These are phyloP conservation scores for Balaeniceps rex DNA, from an alignment of 2,113 vertebrate genomes.

Conservation along the genomic window DNA sequence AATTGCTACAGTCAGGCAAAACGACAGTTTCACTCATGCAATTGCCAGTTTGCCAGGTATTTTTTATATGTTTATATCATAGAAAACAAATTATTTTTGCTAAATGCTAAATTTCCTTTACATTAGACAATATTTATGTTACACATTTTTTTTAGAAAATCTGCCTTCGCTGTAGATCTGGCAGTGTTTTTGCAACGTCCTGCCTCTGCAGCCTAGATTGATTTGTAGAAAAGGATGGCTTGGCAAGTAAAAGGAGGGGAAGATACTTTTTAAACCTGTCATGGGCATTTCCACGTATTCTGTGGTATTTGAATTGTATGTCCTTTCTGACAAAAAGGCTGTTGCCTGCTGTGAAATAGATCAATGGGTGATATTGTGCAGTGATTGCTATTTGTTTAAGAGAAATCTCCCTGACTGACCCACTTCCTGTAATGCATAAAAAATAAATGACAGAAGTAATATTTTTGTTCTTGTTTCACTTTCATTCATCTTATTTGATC, in stretches of 20 bases:
- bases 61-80: background rate
- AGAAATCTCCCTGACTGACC: conserved; percentile 73
- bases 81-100: background rate
- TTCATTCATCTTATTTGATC: conserved; percentile 84
- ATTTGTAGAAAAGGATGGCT: background rate
- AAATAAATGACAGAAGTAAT: conserved; percentile 75
- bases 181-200: background rate
- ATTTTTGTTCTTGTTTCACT: conserved; percentile 79
- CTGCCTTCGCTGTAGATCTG: background rate
- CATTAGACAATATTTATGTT: background rate
- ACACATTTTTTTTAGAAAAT: background rate
- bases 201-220: background rate
- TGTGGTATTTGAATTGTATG: conserved; percentile 45
- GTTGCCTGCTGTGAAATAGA: conserved; percentile 47
- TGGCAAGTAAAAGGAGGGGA: background rate
- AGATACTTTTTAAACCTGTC: conserved; percentile 1
- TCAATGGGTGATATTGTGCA: conserved; percentile 62
- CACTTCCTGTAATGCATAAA: conserved; percentile 70
- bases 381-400: conserved; percentile 77
- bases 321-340: conserved; percentile 33
- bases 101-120: background rate
- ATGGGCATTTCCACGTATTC: background rate
- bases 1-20: background rate
- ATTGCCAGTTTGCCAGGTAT: background rate
- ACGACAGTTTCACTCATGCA: background rate